Conservation (phyloP, 2,888 invertebrate species). For the Phrixothrix hirtus region DNA sequence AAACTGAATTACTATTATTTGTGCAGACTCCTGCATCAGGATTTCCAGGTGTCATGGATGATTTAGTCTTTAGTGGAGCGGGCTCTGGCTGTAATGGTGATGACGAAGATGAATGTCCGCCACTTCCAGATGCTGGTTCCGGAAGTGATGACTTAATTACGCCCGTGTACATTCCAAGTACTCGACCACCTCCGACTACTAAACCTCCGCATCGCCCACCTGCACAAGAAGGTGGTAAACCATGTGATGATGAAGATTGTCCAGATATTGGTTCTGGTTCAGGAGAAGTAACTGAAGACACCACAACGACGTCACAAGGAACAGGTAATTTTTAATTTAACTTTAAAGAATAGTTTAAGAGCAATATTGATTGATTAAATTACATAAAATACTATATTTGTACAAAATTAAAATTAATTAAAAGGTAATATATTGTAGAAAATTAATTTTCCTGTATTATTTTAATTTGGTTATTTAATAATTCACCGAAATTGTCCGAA, state of each 20-base stretch:
- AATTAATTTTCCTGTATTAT: too few species aligned
- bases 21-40: slow-evolving; percentile 82
- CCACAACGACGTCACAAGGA: slow-evolving; percentile 60
- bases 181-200: slow-evolving; percentile 68
- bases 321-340: slow-evolving; percentile 55
- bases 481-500: too few species aligned
- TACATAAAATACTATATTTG: too few species aligned
- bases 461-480: too few species aligned
- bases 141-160: slow-evolving; percentile 92
- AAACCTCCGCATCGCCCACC: slow-evolving; percentile 42
- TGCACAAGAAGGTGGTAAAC: slow-evolving; percentile 43
- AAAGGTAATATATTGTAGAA: too few species aligned
- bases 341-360: too few species aligned
- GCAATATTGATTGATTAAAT: too few species aligned
- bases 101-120: slow-evolving; percentile 86
- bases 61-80: slow-evolving; percentile 89
- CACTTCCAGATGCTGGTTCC: slow-evolving; percentile 75
- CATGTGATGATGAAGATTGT: slow-evolving; percentile 87
- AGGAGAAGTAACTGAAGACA: slow-evolving; percentile 70
- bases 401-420: too few species aligned
- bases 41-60: slow-evolving; percentile 78
- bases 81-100: slow-evolving; percentile 90
- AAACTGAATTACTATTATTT: slow-evolving; percentile 1
- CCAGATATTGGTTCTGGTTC: slow-evolving; percentile 76
- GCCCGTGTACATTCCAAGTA: slow-evolving; percentile 86